Evolutionary conservation across 2,797 vertebrate genomes (phyloP).

Genomic region (Coluber constrictor): DNA sequence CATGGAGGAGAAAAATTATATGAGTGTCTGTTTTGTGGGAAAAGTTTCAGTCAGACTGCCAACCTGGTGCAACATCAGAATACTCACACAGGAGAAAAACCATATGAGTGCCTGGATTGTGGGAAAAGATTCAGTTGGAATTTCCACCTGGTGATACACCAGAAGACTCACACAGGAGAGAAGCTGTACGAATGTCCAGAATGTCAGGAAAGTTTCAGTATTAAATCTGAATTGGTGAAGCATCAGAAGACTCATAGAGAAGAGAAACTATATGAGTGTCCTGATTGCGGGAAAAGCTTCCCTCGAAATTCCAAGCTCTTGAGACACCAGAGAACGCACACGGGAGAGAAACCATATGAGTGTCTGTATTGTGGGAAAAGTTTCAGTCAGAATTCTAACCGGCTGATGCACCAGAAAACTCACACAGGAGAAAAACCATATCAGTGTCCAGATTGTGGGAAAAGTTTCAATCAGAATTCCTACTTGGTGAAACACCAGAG

Average conservation of each 20-base stretch:
- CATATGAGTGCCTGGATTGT: slow-evolving; percentile 21
- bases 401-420: background rate
- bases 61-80: too few species aligned
- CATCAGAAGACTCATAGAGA: background rate
- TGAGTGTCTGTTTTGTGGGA: too few species aligned
- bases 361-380: background rate
- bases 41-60: too few species aligned
- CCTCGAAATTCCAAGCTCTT: background rate
- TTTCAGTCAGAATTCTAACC: background rate
- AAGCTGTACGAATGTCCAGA: too few species aligned
- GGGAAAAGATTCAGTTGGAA: slow-evolving; percentile 26
- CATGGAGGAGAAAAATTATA: too few species aligned
- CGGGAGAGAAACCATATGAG: background rate
- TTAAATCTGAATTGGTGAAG: background rate
- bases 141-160: background rate
- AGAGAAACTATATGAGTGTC: background rate
- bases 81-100: background rate
- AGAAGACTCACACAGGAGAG: too few species aligned
- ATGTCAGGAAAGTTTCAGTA: too few species aligned
- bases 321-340: background rate
- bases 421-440: background rate
- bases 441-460: background rate
- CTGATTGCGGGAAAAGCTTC: background rate
- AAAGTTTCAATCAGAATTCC: background rate
- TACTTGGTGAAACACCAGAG: background rate